Conservation (phyloP, 2,113 vertebrate species). For the Nycticebus coucang region DNA sequence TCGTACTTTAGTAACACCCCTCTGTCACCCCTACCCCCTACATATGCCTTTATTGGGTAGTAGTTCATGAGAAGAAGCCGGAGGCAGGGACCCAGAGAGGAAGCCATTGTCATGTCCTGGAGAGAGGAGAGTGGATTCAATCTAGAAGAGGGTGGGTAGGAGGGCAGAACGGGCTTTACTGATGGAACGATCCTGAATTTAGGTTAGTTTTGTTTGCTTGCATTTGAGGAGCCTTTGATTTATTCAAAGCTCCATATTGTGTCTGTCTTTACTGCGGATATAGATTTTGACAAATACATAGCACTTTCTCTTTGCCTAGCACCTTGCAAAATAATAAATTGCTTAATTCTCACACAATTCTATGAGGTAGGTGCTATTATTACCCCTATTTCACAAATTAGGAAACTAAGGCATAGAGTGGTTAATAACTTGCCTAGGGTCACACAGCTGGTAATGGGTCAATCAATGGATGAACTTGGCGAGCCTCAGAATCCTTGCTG, state of each 20-base stretch:
- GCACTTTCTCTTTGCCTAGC: background rate
- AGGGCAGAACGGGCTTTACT: background rate
- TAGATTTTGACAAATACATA: background rate
- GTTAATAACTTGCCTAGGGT: background rate
- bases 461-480: background rate
- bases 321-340: background rate
- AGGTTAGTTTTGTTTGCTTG: background rate
- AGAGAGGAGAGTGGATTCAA: background rate
- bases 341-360: background rate
- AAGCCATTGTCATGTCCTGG: background rate
- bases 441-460: background rate
- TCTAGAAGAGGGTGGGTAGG: background rate
- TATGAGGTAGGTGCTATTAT: background rate
- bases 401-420: constrained; percentile 23
- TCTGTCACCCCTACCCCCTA: fast-evolving
- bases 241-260: background rate
- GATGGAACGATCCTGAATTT: background rate
- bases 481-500: background rate
- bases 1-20: background rate
- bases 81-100: background rate
- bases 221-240: background rate
- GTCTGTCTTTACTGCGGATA: background rate
- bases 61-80: background rate
- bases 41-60: background rate
- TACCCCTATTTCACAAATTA: background rate